Evolutionary conservation across 2,797 vertebrate genomes (phyloP).

Genomic region (Channa striata): DNA sequence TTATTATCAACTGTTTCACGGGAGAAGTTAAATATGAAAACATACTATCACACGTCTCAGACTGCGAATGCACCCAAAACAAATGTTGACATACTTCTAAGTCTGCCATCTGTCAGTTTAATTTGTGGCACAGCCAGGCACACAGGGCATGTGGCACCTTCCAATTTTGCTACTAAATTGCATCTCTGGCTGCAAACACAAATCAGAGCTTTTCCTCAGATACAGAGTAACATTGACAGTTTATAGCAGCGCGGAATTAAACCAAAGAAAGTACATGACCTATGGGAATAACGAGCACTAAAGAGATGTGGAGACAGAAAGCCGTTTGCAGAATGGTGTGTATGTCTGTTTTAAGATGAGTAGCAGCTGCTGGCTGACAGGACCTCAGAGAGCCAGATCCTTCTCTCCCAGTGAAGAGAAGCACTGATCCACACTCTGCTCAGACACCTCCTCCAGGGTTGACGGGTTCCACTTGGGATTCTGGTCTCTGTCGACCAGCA

Average conservation of each 20-base stretch:
- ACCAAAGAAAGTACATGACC: background rate
- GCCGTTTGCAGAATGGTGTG: constrained; percentile 14
- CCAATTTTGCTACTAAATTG: constrained; percentile 14
- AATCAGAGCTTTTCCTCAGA: constrained; percentile 14
- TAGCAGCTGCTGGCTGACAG: constrained; percentile 11
- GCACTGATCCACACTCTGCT: constrained; percentile 83
- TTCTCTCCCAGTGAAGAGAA: constrained; percentile 87
- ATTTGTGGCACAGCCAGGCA: constrained; percentile 3
- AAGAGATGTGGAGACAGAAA: constrained; percentile 23
- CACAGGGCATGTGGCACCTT: constrained; percentile 3
- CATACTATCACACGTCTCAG: background rate
- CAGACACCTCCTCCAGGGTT: constrained; percentile 85
- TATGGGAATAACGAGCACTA: background rate
- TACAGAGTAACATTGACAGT: constrained; percentile 9
- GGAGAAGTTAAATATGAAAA: background rate
- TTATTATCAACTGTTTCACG: constrained; percentile 30
- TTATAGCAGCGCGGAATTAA: background rate
- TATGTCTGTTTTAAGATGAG: background rate
- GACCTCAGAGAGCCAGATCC: constrained; percentile 83
- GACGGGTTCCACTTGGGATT: constrained; percentile 88
- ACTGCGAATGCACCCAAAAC: background rate
- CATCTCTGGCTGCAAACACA: constrained; percentile 8
- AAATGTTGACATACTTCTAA: background rate
- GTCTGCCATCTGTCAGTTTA: background rate
- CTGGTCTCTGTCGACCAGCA: constrained; percentile 81